Evolutionary conservation across 2,797 vertebrate genomes (phyloP).

Genomic region (Lophius americanus): DNA sequence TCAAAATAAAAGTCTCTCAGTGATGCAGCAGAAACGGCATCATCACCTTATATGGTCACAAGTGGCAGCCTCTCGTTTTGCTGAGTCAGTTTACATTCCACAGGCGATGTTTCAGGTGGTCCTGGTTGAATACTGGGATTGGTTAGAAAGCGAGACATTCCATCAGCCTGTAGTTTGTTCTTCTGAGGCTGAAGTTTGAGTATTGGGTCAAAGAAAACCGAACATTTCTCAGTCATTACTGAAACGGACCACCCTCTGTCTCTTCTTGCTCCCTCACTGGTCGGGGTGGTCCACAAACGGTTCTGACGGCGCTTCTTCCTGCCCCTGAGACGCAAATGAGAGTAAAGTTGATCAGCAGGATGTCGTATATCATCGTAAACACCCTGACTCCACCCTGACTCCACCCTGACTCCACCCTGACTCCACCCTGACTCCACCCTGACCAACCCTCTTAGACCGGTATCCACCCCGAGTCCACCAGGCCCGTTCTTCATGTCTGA

Average conservation of each 20-base stretch:
- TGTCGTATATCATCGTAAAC: constrained; percentile 3
- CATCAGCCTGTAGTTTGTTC: neutral
- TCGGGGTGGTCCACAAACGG: too few species aligned
- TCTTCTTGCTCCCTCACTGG: constrained; percentile 1
- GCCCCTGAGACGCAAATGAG: constrained; percentile 10
- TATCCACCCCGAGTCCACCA: constrained; percentile 8
- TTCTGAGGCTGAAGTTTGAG: neutral
- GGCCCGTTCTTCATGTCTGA: constrained; percentile 4
- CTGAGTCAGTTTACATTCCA: constrained; percentile 1
- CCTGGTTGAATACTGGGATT: neutral
- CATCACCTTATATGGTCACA: constrained; percentile 71
- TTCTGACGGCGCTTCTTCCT: constrained; percentile 14
- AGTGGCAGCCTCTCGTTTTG: constrained; percentile 18
- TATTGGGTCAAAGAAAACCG: too few species aligned
- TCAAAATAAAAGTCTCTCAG: constrained; percentile 28
- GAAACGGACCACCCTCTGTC: constrained; percentile 20
- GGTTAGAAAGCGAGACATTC: neutral
- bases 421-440: constrained; percentile 5
- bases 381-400: neutral
- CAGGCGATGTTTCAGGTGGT: too few species aligned
- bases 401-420: constrained; percentile 2
- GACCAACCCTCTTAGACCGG: constrained; percentile 13
- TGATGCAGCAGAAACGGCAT: constrained; percentile 41
- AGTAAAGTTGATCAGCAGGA: constrained; percentile 18
- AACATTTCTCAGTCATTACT: constrained; percentile 1